These are phyloP conservation scores for Coronaproctus castanopsis DNA, from an alignment of 2,888 invertebrate species.

Conservation along the genomic window DNA sequence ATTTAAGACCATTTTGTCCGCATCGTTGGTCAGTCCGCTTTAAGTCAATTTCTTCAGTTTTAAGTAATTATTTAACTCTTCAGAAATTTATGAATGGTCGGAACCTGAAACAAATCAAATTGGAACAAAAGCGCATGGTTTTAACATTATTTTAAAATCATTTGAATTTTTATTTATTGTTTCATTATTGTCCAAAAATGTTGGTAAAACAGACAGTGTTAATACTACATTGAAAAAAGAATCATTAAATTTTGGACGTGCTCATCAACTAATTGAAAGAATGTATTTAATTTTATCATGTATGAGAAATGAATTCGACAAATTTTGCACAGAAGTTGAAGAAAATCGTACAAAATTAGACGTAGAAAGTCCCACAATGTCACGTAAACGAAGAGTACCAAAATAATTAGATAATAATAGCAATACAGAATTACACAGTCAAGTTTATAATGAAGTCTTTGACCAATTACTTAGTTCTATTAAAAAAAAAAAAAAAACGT, in stretches of 20 bases:
- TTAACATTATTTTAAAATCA: neutral
- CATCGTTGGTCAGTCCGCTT: neutral
- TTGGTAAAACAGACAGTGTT: neutral
- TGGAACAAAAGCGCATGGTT: neutral
- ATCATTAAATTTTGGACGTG: neutral
- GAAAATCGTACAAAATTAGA: neutral
- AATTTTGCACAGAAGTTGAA: neutral
- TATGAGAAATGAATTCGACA: neutral
- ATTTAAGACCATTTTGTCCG: neutral
- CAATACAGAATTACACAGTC: too few relatives aligned
- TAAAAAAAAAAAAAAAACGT: too few relatives aligned
- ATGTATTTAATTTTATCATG: neutral
- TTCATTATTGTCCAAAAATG: neutral
- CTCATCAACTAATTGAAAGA: neutral
- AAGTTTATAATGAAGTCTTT: too few relatives aligned
- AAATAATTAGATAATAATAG: too few relatives aligned
- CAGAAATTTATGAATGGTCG: neutral
- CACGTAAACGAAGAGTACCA: too few relatives aligned
- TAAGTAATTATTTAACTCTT: neutral
- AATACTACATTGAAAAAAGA: neutral
- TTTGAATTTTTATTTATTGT: neutral
- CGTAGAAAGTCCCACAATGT: neutral
- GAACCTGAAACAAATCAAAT: neutral
- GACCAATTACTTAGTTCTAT: too few relatives aligned
- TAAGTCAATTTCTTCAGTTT: neutral